Evolutionary conservation across 2,888 invertebrate genomes (phyloP).

Genomic region (Endomychus coccineus): DNA sequence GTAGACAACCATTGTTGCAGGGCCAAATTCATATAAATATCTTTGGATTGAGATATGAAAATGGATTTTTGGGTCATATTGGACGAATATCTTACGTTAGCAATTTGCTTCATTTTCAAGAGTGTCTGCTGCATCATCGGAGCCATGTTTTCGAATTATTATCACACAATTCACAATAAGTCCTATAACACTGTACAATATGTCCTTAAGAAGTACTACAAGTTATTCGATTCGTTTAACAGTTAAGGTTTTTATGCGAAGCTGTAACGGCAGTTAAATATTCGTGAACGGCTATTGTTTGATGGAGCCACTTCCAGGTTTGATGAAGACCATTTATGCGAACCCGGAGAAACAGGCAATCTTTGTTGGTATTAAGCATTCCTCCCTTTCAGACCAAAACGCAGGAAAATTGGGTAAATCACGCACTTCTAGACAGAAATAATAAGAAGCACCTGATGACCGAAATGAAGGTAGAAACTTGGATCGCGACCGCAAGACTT

Average conservation of each 20-base stretch:
- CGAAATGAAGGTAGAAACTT: too few species aligned
- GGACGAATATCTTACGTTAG: conserved; percentile 22
- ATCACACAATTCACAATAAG: conserved; percentile 3
- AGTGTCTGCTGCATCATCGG: conserved; percentile 31
- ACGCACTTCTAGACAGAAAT: too few species aligned
- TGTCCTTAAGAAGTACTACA: neutral
- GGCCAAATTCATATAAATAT: conserved; percentile 89
- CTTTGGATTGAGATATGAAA: conserved; percentile 83
- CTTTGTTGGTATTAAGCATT: conserved; percentile 61
- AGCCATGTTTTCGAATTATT: conserved; percentile 6
- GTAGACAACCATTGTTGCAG: conserved; percentile 94
- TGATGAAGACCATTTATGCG: conserved; percentile 84
- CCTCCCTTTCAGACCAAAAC: conserved; percentile 40
- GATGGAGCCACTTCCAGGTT: conserved; percentile 93
- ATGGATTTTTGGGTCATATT: conserved; percentile 64
- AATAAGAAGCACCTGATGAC: too few species aligned
- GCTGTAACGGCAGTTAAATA: conserved; percentile 75
- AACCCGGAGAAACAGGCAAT: conserved; percentile 82
- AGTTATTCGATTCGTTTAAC: conserved; percentile 11
- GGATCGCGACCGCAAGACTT: too few species aligned
- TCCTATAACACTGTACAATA: neutral
- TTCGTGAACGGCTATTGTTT: conserved; percentile 81
- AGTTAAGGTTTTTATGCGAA: conserved; percentile 57
- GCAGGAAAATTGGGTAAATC: too few species aligned
- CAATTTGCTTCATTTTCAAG: conserved; percentile 21